A percentile compares a stretch with the other conserved stretches of the same genome.
Conservation (phyloP, 2,113 vertebrate species). For the Poeciliopsis turrubarensis region DNA sequence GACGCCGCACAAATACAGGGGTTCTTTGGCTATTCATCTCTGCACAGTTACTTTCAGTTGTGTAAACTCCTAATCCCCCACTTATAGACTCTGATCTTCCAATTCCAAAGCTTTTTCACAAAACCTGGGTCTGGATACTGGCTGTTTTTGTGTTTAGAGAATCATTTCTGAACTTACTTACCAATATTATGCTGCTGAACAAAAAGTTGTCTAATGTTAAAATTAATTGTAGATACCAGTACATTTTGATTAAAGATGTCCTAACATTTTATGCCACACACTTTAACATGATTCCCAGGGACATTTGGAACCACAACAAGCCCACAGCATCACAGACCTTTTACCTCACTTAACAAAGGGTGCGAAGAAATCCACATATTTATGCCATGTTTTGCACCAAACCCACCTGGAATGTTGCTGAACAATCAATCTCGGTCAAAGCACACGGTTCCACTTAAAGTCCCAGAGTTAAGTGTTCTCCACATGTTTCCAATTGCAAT, state of each 20-base stretch:
- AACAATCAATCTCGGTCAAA: not conserved
- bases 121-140: not conserved
- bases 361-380: not conserved
- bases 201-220: too few relatives aligned
- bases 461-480: not conserved
- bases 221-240: not conserved
- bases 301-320: not conserved
- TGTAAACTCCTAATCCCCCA: too few relatives aligned
- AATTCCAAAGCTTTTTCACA: not conserved
- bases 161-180: not conserved
- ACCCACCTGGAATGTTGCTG: not conserved
- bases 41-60: too few relatives aligned
- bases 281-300: not conserved
- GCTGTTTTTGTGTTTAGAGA: not conserved
- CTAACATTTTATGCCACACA: not conserved
- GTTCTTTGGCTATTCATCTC: too few relatives aligned
- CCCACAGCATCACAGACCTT: not conserved
- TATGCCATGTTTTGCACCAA: not conserved
- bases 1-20: too few relatives aligned
- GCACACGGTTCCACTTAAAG: not conserved
- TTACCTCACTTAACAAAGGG: not conserved
- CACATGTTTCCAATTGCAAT: not conserved
- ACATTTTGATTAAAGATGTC: not conserved
- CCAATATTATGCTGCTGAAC: not conserved
- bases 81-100: not conserved